Evolutionary conservation across 1,140 invertebrate genomes (phyloP), one percentile per base, ranked within the genome.

Genomic region (Cydia pomonella): DNA sequence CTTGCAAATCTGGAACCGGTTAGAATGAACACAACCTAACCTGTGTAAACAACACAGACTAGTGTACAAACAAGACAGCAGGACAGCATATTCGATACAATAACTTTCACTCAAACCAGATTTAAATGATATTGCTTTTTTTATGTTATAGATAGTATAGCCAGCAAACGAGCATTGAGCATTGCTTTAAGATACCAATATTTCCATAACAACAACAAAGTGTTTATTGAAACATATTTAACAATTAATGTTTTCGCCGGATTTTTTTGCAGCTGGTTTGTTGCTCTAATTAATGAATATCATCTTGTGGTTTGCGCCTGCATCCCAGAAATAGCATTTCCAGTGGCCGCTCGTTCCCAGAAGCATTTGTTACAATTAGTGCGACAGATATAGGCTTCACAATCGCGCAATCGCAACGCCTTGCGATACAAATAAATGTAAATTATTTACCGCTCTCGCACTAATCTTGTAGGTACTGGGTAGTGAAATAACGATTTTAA

Each of bases 341-440:
- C 78, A 72, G 76, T 33, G 53, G 29, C 44, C 73, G 63, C 72
- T 29, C 75, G 73, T 84, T 80, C 81, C 76, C 64, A 75, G 80
- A 83, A 82, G 47, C 75, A 73, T 83, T 84, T 79, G 78, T 84
- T 80, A 81, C 79, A 81, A 81, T 84, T 77, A 44, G 25, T 69
- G 53, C 77, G 77, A 82, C 79, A 81, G 80, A 80, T 79, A 78
- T 78, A 76, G 75, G 77, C 77, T 79, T 69, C 78, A 72, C 76
- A 76, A 62, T 33, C 64, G 64, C 72, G 64, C 77, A 80, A 82
- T 81, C 63, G 77, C 75, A 78, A 23, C 53, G 53, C 53, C 53
- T 59, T 59, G 53, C 53, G 21, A 23, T 59, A 59, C 38, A 59
- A 59, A 59, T 18, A 3, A 59, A 59, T 7, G 50, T 6, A 59